phyloP scores from a whole-genome alignment of 2,113 vertebrate genomes.

The Poecile atricapillus region DNA sequence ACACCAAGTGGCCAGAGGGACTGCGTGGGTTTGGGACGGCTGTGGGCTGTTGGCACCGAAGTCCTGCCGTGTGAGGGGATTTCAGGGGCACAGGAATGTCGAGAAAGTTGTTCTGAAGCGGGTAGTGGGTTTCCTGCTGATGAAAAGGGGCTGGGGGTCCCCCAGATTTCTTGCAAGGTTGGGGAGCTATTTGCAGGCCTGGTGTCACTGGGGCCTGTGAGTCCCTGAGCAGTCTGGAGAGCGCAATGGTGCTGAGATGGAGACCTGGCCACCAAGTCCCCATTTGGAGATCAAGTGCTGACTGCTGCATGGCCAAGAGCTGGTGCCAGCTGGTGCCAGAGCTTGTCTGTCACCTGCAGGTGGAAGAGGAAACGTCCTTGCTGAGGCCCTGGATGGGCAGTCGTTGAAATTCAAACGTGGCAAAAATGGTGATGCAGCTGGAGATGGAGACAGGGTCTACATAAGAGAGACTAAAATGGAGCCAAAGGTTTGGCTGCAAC shows the following conservation, averaged over 20 bases:
- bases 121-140: not conserved
- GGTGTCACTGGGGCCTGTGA: accelerated
- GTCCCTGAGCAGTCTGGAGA: no score
- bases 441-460: not conserved
- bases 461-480: no score
- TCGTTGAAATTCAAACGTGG: no score
- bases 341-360: not conserved
- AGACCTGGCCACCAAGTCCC: accelerated
- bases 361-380: not conserved
- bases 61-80: not conserved
- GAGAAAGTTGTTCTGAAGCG: no score
- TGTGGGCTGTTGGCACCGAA: accelerated
- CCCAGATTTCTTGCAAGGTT: accelerated
- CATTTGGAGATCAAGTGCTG: not conserved
- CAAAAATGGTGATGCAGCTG: not conserved
- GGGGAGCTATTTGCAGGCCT: no score
- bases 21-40: not conserved
- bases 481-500: no score
- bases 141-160: no score
- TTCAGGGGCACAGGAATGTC: no score
- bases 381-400: no score
- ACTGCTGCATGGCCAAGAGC: no score
- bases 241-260: accelerated
- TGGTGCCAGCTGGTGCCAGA: not conserved
- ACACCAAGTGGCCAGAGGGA: not conserved